These are phyloP conservation scores for Virgularia gustaviana DNA, from an alignment of 92 coral and sea anemone species.

Conservation along the genomic window DNA sequence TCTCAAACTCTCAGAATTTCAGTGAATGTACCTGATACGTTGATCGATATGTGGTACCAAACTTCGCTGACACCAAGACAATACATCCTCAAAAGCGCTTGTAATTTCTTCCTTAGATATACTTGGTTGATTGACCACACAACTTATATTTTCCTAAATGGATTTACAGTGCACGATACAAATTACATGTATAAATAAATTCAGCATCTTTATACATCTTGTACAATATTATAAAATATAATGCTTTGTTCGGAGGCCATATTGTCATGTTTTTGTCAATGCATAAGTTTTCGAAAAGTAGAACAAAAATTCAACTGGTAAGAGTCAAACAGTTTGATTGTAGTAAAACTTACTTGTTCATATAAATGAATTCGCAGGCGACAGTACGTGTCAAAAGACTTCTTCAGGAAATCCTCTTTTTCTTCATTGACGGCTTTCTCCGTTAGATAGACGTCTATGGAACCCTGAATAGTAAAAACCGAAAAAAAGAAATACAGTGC, in stretches of 20 bases:
- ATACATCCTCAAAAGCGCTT: conserved; percentile 20
- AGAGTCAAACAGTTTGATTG: not conserved
- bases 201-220: not conserved
- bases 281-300: not conserved
- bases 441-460: conserved; percentile 22
- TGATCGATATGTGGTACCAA: conserved; percentile 59
- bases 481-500: conserved; percentile 2
- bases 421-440: too few species aligned
- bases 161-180: not conserved
- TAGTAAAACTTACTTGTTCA: conserved; percentile 56
- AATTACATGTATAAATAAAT: not conserved
- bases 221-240: not conserved
- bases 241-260: not conserved
- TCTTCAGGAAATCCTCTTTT: conserved; percentile 59
- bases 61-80: conserved; percentile 70
- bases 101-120: not conserved
- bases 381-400: conserved; percentile 65
- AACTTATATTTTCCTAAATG: conserved; percentile 3
- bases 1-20: too few species aligned
- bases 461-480: conserved; percentile 14
- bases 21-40: not conserved
- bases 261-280: not conserved
- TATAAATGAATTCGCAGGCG: conserved; percentile 75
- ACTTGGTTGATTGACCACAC: conserved; percentile 52
- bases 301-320: not conserved